Evolutionary conservation across 2,797 vertebrate genomes (phyloP), one percentile per base, ranked within the genome.

Genomic region (Sebastes hubbsi): DNA sequence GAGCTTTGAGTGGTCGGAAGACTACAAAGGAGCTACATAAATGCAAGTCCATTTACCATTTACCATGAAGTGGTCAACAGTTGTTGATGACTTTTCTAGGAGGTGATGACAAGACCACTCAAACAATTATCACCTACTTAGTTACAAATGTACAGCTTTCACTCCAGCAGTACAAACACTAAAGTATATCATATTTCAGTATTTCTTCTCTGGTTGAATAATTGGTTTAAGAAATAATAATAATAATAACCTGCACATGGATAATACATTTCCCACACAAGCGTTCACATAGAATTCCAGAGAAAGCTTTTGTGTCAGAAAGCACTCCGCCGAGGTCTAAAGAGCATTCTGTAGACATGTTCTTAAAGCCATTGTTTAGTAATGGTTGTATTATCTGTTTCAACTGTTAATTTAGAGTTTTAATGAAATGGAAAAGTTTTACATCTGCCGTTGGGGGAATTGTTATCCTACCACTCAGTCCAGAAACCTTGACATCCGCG

Each of bases 391-490:
- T 87, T 80, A 72, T 72, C 72, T 77, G 56, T 88, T 88, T 83
- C 65, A 78, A 32, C 78, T 78, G 62, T 83, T 83, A 72, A 82
- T 88, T 82, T 75, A 55, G 81, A 75, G 71, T 86, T 75, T 85
- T 71, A 77, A 84, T 70, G 72, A 91, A 92, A 93, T 91, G 78
- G 87, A 87, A 91, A 94, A 87, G 87, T 94, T 94, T 91, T 65
- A 78, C 59, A 72, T 77, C 46, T 77, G 55, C 42, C 58, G 8
- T 73, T 71, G 16, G 62, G 62, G 63, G 59, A 70, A 89, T 88
- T 87, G 79, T 87, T 80, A 83, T 60, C 58, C 77, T 64, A 79
- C 52, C 61, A 87, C 80, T 89, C 80, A 84, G 75, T 88, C 88
- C 81, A 76, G 75, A 91, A 90, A 85, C 81, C 82, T 82, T 90